Evolutionary conservation across 1,140 invertebrate genomes (phyloP).

Genomic region (Drosophila setifemur): DNA sequence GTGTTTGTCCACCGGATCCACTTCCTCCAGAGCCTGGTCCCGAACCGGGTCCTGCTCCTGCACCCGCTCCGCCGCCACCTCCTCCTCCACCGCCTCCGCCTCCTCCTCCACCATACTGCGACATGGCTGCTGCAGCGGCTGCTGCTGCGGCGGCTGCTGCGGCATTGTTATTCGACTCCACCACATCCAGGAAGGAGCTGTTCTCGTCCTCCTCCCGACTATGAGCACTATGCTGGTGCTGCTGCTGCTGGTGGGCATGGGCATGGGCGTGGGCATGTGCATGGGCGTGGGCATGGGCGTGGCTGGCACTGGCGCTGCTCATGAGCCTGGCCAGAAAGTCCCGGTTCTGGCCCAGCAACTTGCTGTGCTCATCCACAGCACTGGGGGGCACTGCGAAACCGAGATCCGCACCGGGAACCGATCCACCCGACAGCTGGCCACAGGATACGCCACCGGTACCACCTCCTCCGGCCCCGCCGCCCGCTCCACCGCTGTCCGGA

Average conservation of each 20-base stretch:
- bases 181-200: conserved; percentile 79
- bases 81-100: conserved; percentile 7
- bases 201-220: conserved; percentile 79
- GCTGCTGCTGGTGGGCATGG: conserved; percentile 43
- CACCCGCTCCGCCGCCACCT: conserved; percentile 2
- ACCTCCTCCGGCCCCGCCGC: neutral
- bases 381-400: conserved; percentile 75
- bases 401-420: conserved; percentile 40
- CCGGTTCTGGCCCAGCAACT: conserved; percentile 74
- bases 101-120: conserved; percentile 48
- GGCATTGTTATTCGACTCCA: conserved; percentile 78
- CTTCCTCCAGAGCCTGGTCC: neutral
- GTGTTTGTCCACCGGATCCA: conserved; percentile 17
- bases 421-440: conserved; percentile 27
- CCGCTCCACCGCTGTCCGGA: conserved; percentile 21
- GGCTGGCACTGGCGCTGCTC: conserved; percentile 68
- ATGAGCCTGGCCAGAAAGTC: conserved; percentile 78
- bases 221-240: conserved; percentile 66
- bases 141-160: conserved; percentile 54
- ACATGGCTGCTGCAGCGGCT: conserved; percentile 68
- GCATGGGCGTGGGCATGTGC: conserved; percentile 34
- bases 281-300: conserved; percentile 48
- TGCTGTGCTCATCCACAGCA: conserved; percentile 71
- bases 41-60: conserved; percentile 2
- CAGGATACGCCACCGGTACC: neutral